Evolutionary conservation across 1,140 invertebrate genomes (phyloP).

Genomic region (Euwallacea similis): DNA sequence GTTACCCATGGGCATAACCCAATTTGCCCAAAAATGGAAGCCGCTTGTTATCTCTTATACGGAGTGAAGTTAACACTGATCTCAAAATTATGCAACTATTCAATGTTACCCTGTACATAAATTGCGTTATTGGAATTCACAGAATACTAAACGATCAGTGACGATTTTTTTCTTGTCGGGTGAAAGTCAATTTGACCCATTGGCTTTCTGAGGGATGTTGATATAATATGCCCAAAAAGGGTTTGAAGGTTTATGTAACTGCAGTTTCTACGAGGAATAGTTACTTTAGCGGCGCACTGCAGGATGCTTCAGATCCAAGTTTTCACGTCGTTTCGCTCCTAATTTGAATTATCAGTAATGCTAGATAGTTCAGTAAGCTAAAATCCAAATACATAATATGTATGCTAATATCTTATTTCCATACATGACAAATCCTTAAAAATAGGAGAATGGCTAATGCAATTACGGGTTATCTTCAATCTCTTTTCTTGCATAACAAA

Average conservation of each 20-base stretch:
- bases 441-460: no score
- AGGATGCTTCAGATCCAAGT: no score
- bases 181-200: conserved; percentile 17
- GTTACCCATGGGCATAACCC: conserved; percentile 28
- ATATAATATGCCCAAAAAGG: neutral
- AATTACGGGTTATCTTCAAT: no score
- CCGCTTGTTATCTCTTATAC: conserved; percentile 11
- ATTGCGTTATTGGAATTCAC: conserved; percentile 24
- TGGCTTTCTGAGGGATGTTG: neutral
- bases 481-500: no score
- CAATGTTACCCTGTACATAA: conserved; percentile 30
- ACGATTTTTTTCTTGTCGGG: conserved; percentile 10
- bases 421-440: no score
- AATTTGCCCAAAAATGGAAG: conserved; percentile 29
- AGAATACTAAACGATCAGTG: conserved; percentile 19
- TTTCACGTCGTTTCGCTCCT: no score
- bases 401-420: no score
- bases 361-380: no score
- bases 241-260: neutral
- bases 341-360: no score
- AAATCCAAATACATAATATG: no score
- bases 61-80: conserved; percentile 31
- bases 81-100: conserved; percentile 30
- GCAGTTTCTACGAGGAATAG: neutral
- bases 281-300: no score